Percentiles rank a stretch among this genome's conserved stretches.
Conservation (phyloP, 2,888 invertebrate genomes). For the Synanthedon vespiformis region DNA sequence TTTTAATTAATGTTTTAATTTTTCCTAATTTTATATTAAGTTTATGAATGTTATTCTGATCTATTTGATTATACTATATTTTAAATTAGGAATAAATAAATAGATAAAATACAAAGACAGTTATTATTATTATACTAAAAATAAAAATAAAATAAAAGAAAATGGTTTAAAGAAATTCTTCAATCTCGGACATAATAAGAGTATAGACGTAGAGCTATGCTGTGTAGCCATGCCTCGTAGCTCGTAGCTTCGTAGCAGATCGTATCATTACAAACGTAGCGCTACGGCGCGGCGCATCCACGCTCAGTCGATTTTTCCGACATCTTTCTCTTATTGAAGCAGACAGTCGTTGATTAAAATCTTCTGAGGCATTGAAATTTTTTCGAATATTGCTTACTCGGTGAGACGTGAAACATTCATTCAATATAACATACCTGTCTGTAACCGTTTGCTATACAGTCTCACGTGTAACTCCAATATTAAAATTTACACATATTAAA, state of each 20-base stretch:
- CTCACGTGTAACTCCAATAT: too few species aligned
- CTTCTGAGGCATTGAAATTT: constrained; percentile 6
- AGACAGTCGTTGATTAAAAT: constrained; percentile 5
- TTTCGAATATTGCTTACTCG: constrained; percentile 5
- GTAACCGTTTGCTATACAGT: not conserved
- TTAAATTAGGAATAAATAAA: too few species aligned
- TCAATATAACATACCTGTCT: not conserved
- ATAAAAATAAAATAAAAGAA: too few species aligned
- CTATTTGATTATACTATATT: too few species aligned
- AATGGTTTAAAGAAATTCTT: too few species aligned
- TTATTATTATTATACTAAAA: too few species aligned
- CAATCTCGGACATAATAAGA: too few species aligned
- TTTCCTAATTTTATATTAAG: too few species aligned
- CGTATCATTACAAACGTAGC: constrained; percentile 5
- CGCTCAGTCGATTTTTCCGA: constrained; percentile 4
- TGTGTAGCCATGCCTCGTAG: not conserved
- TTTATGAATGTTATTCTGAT: too few species aligned
- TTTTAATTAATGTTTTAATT: too few species aligned
- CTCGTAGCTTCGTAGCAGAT: constrained; percentile 8
- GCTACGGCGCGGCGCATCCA: constrained; percentile 5
- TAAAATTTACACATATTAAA: too few species aligned
- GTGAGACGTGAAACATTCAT: not conserved
- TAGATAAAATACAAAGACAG: too few species aligned
- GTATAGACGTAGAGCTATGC: not conserved
- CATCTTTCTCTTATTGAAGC: constrained; percentile 5